Base-by-base conservation (phyloP, 1,140 invertebrate species). In the Vanessa tameamea region DNA sequence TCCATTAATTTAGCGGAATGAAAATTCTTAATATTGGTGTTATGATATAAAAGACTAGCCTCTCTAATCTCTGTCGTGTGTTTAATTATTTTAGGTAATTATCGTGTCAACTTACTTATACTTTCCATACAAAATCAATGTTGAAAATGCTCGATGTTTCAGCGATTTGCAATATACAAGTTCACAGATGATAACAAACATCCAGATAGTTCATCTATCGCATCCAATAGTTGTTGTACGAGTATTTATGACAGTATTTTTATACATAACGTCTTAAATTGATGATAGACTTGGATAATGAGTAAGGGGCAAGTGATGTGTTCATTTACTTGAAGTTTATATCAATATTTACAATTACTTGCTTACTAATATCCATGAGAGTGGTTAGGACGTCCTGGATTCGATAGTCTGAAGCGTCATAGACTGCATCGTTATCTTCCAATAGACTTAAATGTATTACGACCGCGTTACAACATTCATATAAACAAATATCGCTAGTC, bases 401-500 rank as follows among this genome's bases (percentile, higher is more conserved):
- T 13, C 53, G 20, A 57, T 8, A 57, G 53, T 16, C 53, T n/a
- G 53, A 57, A 23, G 16, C 20, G 0, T 23, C 26, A 57, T n/a
- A 50, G 23, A 12, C 23, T 6, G 1, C 9, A 57, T 23, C 16
- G 7, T 23, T 26, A 16, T 53, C 9, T 15, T 15, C 4, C n/a
- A 53, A n/a, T 53, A 53, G n/a, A 53, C 13, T 53, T 2, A 53
- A 53, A 53, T 20, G 6, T 15, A 53, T 53, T 53, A 59, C 23
- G 55, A 26, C 20, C 14, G 55, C 4, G 23, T 31, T 68, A 55
- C 11, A 57, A 68, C 50, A 68, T 68, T 43, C 16, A 68, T 47
- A 57, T 55, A 68, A 55, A 68, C 51, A 53, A 67, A 55, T 53
- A 53, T 20, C 37, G n/a, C 51, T 68, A 68, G 16, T 20, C 15